phyloP scores from a whole-genome alignment of 2,113 vertebrate species.

The Leptodactylus fuscus region DNA sequence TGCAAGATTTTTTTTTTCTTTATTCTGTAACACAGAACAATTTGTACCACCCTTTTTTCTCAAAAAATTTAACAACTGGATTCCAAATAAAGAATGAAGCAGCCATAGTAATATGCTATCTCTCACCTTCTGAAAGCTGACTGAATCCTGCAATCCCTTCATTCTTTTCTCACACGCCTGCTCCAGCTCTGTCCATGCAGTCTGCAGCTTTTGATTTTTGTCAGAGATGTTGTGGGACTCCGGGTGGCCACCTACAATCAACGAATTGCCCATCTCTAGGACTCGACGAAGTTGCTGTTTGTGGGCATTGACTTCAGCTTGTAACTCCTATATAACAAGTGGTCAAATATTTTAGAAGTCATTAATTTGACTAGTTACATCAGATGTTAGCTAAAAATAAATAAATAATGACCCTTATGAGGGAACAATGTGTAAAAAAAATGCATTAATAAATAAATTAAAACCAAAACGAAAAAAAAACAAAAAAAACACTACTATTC shows the following conservation, averaged over 20 bases:
- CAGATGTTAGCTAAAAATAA: no score
- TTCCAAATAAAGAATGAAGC: no score
- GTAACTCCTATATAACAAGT: conserved; percentile 74
- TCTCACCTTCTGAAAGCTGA: conserved; percentile 80
- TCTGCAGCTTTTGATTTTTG: conserved; percentile 75
- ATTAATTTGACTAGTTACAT: no score
- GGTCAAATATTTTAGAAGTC: neutral
- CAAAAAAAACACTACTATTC: no score
- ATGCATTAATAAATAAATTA: no score
- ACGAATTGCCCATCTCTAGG: conserved; percentile 75
- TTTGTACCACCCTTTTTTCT: no score
- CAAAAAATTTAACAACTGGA: neutral
- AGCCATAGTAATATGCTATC: neutral
- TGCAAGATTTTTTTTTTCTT: no score
- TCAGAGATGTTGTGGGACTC: conserved; percentile 71
- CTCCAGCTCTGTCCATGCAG: conserved; percentile 81
- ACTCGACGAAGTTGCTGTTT: conserved; percentile 74
- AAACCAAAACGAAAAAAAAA: no score
- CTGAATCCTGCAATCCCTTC: conserved; percentile 75
- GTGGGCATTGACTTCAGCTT: conserved; percentile 80
- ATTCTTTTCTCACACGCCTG: conserved; percentile 74
- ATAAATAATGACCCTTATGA: no score
- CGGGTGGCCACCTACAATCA: conserved; percentile 71
- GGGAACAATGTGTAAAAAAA: no score
- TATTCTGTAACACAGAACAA: no score